Evolutionary conservation across 2,113 vertebrate species (phyloP).

Genomic region (Psittacula cyanocephala): DNA sequence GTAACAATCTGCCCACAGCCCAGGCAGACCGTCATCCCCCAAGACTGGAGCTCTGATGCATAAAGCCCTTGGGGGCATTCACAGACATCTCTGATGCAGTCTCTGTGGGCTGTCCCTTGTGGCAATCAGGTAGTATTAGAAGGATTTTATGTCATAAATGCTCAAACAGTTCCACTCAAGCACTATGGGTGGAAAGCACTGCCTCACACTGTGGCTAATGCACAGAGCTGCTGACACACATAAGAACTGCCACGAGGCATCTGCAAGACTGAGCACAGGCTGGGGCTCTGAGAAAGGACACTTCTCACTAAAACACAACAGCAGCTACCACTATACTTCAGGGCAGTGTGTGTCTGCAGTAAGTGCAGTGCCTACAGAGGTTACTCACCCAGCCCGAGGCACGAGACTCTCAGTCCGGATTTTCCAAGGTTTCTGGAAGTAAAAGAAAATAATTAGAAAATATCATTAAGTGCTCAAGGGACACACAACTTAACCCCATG

Average conservation of each 20-base stretch:
- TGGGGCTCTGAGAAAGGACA: neutral
- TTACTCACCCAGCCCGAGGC: slow-evolving; percentile 91
- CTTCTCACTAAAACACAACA: neutral
- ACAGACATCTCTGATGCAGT: accelerated
- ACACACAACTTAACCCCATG: accelerated
- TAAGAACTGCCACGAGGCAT: accelerated
- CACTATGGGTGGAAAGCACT: accelerated
- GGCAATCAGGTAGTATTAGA: accelerated
- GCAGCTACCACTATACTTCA: neutral
- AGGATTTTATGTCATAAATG: accelerated
- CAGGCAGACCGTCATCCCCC: accelerated
- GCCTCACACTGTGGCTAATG: accelerated
- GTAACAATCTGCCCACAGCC: neutral
- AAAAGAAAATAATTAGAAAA: slow-evolving; percentile 19
- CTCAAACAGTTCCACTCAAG: accelerated
- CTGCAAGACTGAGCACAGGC: neutral
- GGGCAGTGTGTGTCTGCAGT: neutral
- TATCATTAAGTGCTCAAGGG: neutral
- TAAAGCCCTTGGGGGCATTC: neutral
- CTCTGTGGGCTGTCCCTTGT: accelerated
- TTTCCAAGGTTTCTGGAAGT: slow-evolving; percentile 92
- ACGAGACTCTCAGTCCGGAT: slow-evolving; percentile 92
- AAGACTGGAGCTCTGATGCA: neutral
- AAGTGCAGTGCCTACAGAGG: accelerated
- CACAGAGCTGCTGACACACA: neutral